Conservation (phyloP, 2,797 vertebrate species). For the Crypturellus tataupa region DNA sequence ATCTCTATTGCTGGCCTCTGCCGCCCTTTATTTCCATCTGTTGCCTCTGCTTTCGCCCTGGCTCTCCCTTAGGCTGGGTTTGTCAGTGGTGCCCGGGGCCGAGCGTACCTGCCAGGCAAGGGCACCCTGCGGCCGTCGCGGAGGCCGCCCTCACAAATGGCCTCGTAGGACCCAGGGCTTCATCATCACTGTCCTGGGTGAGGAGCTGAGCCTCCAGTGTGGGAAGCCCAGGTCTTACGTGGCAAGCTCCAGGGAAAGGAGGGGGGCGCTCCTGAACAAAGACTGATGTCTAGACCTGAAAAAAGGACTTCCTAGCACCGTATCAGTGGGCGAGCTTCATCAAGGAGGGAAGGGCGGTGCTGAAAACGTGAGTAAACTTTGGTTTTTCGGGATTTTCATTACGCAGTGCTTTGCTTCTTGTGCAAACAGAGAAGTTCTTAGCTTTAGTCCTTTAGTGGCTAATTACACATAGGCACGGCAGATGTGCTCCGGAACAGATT, state of each 20-base stretch:
- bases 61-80: not conserved
- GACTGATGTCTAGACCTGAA: slow-evolving; percentile 19
- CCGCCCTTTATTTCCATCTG: not conserved
- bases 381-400: not conserved
- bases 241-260: slow-evolving; percentile 15
- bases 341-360: slow-evolving; percentile 35
- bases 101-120: not conserved
- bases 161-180: not conserved
- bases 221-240: not conserved
- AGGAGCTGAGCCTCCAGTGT: not conserved
- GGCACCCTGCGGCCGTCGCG: not conserved
- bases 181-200: not conserved
- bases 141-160: not conserved
- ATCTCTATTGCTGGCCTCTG: not conserved
- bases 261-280: slow-evolving; percentile 14
- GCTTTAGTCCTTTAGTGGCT: not conserved
- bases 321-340: slow-evolving; percentile 21
- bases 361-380: slow-evolving; percentile 50
- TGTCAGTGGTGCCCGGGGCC: not conserved
- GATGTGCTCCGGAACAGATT: not conserved
- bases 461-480: not conserved
- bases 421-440: not conserved
- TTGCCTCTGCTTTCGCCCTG: not conserved
- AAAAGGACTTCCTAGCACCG: not conserved
- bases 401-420: not conserved